Base-by-base conservation (phyloP, 2,113 vertebrate genomes). In the Fukomys damarensis region DNA sequence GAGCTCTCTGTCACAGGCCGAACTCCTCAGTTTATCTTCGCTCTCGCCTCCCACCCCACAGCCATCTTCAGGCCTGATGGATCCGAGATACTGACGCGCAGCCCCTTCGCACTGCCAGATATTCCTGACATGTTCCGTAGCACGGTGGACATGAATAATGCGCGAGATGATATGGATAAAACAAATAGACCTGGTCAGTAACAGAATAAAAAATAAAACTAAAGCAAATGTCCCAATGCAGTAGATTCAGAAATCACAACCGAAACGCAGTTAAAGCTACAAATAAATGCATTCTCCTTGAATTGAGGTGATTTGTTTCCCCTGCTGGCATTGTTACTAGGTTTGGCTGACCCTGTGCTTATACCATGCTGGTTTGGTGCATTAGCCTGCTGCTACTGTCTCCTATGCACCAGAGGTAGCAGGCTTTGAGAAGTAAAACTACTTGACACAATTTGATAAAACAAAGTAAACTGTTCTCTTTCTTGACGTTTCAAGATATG, bases 371-470 rank as follows among this genome's bases (percentile, higher is more conserved):
- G 92, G 54, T 93, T 79, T 59, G 76, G 56, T 52, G 66, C 79
- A 88, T 86, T 91, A 68, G 59, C 89, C 91, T 96, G 91, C 85
- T 95, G 91, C 88, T 83, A 20, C 95, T 30, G 26, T 92, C 87
- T 97, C 86, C 70, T 59, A 38, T 49, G 58, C 72, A 20, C 65
- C n/a, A 70, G 72, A 86, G 82, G 65, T 3, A 74, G 43, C 87
- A 79, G 88, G 6, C 77, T 96, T 92, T 38, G 91, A 82, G 65
- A 95, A 93, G 70, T 54, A 83, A 96, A 95, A 68, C 66, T 63
- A 82, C 77, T 96, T 91, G 52, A 94, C 32, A 86, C 59, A 86
- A 49, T 94, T 95, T 96, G 90, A 93, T 77, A 96, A 95, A 87
- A 95, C 65, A 95, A 97, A 94, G 81, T 38, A 92, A 92, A 94